phyloP scores from a whole-genome alignment of 2,113 vertebrate genomes.

The Australoheros scitulus region DNA sequence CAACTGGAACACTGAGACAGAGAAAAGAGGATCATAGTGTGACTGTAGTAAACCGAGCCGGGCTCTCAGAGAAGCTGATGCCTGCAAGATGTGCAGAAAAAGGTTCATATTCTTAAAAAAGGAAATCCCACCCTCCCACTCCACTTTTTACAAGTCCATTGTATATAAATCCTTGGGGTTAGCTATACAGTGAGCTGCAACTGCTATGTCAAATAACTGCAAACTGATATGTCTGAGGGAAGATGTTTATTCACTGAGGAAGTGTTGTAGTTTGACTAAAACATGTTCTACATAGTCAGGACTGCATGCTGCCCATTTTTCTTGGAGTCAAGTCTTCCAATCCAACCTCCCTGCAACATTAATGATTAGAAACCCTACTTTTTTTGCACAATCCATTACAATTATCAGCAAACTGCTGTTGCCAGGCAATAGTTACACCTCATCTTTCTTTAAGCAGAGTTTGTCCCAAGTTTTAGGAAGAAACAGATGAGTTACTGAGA shows the following conservation, averaged over 20 bases:
- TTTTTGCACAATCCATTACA: not conserved
- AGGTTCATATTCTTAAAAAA: slow-evolving; percentile 6
- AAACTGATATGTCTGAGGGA: slow-evolving; percentile 45
- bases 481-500: slow-evolving; percentile 33
- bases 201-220: slow-evolving; percentile 59
- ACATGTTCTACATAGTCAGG: slow-evolving; percentile 23
- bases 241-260: slow-evolving; percentile 46
- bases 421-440: slow-evolving; percentile 37
- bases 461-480: slow-evolving; percentile 28
- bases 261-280: slow-evolving; percentile 34
- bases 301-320: not conserved
- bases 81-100: slow-evolving; percentile 23
- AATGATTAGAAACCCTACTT: slow-evolving; percentile 19
- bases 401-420: not conserved
- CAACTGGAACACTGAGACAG: not conserved
- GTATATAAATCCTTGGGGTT: slow-evolving; percentile 43
- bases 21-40: slow-evolving; percentile 6
- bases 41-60: not conserved
- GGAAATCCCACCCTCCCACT: slow-evolving; percentile 15
- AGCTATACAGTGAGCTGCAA: slow-evolving; percentile 34
- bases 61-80: not conserved
- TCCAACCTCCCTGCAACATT: not conserved
- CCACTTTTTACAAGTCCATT: slow-evolving; percentile 24
- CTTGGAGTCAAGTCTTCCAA: not conserved
- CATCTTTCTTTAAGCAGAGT: slow-evolving; percentile 4